These are phyloP conservation scores for Sepiola atlantica DNA, from an alignment of 2,888 invertebrate genomes.

Conservation along the genomic window DNA sequence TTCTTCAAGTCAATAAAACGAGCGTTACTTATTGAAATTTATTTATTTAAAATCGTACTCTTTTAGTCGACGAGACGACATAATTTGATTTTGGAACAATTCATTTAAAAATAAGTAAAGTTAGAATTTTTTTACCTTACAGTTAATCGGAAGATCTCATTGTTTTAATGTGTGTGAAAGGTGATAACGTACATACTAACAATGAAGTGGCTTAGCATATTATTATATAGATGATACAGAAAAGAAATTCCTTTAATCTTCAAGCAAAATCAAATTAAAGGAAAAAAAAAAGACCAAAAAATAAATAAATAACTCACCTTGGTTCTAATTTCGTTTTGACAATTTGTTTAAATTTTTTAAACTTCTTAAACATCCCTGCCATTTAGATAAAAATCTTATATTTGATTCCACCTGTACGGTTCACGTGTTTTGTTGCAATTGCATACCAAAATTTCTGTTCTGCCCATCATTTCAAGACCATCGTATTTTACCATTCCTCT, in stretches of 20 bases:
- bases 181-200: no score
- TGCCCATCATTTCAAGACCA: not conserved
- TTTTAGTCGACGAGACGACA: no score
- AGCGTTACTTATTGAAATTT: no score
- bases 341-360: not conserved
- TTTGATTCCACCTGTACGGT: not conserved
- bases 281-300: no score
- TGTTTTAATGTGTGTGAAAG: no score
- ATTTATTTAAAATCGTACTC: no score
- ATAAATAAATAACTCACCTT: not conserved
- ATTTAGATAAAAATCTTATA: not conserved
- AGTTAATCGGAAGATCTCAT: no score
- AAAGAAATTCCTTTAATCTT: not conserved
- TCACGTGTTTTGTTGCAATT: not conserved
- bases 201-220: not conserved
- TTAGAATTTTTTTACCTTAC: no score
- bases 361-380: not conserved
- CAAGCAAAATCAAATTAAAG: not conserved
- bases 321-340: constrained; percentile 21
- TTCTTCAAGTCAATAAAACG: no score
- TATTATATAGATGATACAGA: not conserved
- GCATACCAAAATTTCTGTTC: not conserved
- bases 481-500: not conserved
- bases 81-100: no score
- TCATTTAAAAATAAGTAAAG: no score